These are phyloP conservation scores for Brachionus sp. DNA, from an alignment of 1,140 invertebrate genomes.

Conservation along the genomic window DNA sequence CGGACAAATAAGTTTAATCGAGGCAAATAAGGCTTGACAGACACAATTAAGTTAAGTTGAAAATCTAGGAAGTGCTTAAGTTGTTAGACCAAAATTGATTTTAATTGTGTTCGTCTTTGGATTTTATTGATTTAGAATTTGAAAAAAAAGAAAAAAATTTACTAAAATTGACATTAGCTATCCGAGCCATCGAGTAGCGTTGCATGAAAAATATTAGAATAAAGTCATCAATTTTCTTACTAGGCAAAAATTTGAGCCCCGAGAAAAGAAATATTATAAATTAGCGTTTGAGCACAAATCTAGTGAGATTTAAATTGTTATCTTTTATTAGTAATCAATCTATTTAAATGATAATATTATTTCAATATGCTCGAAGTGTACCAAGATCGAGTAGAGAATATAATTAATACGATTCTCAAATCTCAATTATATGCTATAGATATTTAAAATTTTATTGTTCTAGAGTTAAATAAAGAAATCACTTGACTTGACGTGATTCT, in stretches of 20 bases:
- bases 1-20: slow-evolving; percentile 1
- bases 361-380: slow-evolving; percentile 11
- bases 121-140: background rate
- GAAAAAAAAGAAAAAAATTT: background rate
- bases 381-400: background rate
- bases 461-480: slow-evolving; percentile 6
- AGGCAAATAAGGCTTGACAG: background rate
- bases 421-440: slow-evolving; percentile 37
- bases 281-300: slow-evolving; percentile 7
- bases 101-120: slow-evolving; percentile 39
- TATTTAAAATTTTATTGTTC: slow-evolving; percentile 15
- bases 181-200: background rate
- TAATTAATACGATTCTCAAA: slow-evolving; percentile 35
- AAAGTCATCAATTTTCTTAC: slow-evolving; percentile 33
- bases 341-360: slow-evolving; percentile 41
- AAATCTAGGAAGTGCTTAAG: slow-evolving; percentile 13
- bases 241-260: background rate
- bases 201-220: background rate
- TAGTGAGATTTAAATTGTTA: slow-evolving; percentile 19
- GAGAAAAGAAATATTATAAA: background rate
- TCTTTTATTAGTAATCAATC: slow-evolving; percentile 28
- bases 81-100: background rate
- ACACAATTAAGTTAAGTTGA: background rate
- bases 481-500: slow-evolving; percentile 24
- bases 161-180: background rate